Evolutionary conservation across 2,797 vertebrate species (phyloP).

Genomic region (Loris lydekkerianus): DNA sequence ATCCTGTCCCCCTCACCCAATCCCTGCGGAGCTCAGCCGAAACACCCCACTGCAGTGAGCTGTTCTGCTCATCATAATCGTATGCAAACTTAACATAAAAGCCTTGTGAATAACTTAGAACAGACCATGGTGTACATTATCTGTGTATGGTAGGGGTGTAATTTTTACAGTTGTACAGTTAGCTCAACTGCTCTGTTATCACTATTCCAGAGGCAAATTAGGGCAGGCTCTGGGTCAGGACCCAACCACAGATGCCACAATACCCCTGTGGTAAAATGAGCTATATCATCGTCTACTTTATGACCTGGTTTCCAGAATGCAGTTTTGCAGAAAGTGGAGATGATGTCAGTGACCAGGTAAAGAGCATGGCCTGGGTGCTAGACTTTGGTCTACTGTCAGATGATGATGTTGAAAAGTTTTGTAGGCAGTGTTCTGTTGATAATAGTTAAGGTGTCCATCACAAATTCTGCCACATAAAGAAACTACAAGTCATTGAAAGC

Average conservation of each 20-base stretch:
- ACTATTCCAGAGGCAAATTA: neutral
- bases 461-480: neutral
- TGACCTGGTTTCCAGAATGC: constrained; percentile 51
- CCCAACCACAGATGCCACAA: constrained; percentile 19
- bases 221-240: neutral
- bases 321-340: constrained; percentile 46
- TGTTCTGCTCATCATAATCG: neutral
- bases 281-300: neutral
- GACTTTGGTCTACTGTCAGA: neutral
- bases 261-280: neutral
- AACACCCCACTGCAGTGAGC: neutral
- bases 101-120: neutral
- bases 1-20: neutral
- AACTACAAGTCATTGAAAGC: neutral
- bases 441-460: neutral
- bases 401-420: neutral
- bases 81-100: no score
- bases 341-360: neutral
- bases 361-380: neutral
- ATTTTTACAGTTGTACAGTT: neutral
- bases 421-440: neutral
- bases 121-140: neutral
- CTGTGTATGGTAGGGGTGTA: neutral
- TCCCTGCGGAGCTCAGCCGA: neutral
- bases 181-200: neutral